A percentile compares a stretch with the other conserved stretches of the same genome.
Evolutionary conservation across 2,888 invertebrate genomes (phyloP).

Genomic region (Panorpa germanica): DNA sequence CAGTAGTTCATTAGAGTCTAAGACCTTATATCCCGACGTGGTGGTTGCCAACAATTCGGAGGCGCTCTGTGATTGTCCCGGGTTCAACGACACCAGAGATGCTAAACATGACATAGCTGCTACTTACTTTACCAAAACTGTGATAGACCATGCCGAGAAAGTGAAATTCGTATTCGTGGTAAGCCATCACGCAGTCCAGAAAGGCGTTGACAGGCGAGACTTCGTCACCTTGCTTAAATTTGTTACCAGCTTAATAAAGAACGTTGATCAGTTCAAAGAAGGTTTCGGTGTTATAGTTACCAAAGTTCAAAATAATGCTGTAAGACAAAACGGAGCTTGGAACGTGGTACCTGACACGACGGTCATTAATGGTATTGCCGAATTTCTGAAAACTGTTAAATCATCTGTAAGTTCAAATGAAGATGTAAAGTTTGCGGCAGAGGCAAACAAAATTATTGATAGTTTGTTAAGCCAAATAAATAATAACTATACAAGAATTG

Average conservation of each 20-base stretch:
- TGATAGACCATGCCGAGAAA: slow-evolving; percentile 8
- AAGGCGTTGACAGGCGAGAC: slow-evolving; percentile 9
- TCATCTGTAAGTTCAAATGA: background rate
- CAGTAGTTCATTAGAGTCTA: background rate
- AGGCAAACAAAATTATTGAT: slow-evolving; percentile 7
- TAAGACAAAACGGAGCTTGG: background rate
- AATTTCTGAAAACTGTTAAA: slow-evolving; percentile 5
- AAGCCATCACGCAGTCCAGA: slow-evolving; percentile 8
- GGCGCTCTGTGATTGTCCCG: slow-evolving; percentile 12
- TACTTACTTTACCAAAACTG: slow-evolving; percentile 11
- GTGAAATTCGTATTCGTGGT: slow-evolving; percentile 12
- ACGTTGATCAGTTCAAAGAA: slow-evolving; percentile 8
- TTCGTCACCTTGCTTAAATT: slow-evolving; percentile 10
- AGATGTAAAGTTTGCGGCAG: too few relatives aligned
- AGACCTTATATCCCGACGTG: slow-evolving; percentile 8
- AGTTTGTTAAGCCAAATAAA: slow-evolving; percentile 7
- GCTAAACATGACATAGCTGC: slow-evolving; percentile 11
- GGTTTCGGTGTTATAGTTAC: slow-evolving; percentile 11
- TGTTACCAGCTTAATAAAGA: slow-evolving; percentile 7
- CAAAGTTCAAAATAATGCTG: slow-evolving; percentile 11
- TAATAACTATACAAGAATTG: slow-evolving; percentile 5
- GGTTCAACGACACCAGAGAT: slow-evolving; percentile 12
- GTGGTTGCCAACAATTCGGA: slow-evolving; percentile 4
- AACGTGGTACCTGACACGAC: slow-evolving; percentile 5
- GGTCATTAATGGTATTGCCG: slow-evolving; percentile 2